Percentiles rank a stretch among this genome's conserved stretches.
Conservation (phyloP, 2,113 vertebrate genomes). For the Hydrolagus affinis region DNA sequence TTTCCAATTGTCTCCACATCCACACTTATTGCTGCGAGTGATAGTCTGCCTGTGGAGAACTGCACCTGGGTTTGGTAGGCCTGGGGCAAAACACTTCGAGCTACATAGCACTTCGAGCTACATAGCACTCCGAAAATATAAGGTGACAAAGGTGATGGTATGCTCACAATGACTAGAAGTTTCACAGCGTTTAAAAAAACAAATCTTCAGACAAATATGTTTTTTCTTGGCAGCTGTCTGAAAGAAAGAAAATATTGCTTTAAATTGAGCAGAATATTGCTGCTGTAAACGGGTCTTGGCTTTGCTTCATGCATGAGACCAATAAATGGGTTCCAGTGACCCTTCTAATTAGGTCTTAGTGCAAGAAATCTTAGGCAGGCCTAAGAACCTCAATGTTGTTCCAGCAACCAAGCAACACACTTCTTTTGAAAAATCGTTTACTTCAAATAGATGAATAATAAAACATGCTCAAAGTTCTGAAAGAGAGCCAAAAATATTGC, state of each 20-base stretch:
- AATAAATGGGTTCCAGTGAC: slow-evolving; percentile 32
- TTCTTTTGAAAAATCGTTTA: neutral
- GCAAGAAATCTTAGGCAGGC: slow-evolving; percentile 33
- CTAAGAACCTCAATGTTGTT: slow-evolving; percentile 27
- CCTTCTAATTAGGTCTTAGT: slow-evolving; percentile 23
- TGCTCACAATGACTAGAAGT: slow-evolving; percentile 32
- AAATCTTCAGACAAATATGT: slow-evolving; percentile 17
- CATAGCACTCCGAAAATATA: slow-evolving; percentile 17
- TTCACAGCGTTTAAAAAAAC: slow-evolving; percentile 29
- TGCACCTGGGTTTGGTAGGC: neutral
- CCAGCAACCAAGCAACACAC: neutral
- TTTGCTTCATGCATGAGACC: slow-evolving; percentile 29
- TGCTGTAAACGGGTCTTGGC: slow-evolving; percentile 37
- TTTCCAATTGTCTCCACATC: slow-evolving; percentile 9
- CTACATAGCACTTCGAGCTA: slow-evolving; percentile 4
- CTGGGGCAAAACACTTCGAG: slow-evolving; percentile 11
- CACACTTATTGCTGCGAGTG: neutral
- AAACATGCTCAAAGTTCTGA: neutral
- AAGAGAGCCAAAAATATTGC: slow-evolving; percentile 15
- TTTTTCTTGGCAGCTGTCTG: slow-evolving; percentile 35
- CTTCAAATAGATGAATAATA: slow-evolving; percentile 16
- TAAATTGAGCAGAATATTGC: slow-evolving; percentile 37
- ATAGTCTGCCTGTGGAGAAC: neutral
- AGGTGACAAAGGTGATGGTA: slow-evolving; percentile 35
- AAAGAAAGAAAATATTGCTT: slow-evolving; percentile 35